Evolutionary conservation across 2,113 vertebrate genomes (phyloP).

Genomic region (Solenodon paradoxus): DNA sequence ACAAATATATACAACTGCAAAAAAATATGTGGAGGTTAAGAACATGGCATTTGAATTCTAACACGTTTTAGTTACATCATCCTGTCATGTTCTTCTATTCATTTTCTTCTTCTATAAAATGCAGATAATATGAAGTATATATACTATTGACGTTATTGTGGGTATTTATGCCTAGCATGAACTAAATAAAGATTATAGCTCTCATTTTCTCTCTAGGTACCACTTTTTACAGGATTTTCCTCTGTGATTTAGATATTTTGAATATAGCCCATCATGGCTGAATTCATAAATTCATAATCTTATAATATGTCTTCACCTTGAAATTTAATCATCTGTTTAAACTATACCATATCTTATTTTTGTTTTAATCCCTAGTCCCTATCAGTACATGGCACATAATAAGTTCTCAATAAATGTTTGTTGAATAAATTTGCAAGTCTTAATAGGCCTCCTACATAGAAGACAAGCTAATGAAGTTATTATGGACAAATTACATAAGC

Average conservation of each 20-base stretch:
- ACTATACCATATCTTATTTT: not conserved
- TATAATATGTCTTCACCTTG: not conserved
- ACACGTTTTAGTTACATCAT: not conserved
- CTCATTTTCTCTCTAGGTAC: not conserved
- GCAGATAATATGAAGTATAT: not conserved
- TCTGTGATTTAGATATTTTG: not conserved
- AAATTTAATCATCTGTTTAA: not conserved
- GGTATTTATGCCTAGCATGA: not conserved
- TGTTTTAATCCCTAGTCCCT: not conserved
- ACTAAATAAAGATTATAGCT: not conserved
- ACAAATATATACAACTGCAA: not conserved
- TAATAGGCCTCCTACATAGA: not conserved
- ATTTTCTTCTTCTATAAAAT: not conserved
- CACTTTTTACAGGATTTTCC: not conserved
- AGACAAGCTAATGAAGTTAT: slow-evolving; percentile 9
- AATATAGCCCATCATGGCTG: not conserved
- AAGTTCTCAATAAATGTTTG: not conserved
- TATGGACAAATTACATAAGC: not conserved
- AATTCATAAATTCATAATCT: not conserved
- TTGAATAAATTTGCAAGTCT: not conserved
- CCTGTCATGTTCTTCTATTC: not conserved
- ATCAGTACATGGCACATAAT: not conserved
- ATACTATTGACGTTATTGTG: not conserved
- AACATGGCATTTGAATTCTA: not conserved
- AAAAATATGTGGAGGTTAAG: not conserved